Evolutionary conservation across 2,113 vertebrate species (phyloP), one percentile per base, ranked within the genome.

Genomic region (Trematomus loennbergii): DNA sequence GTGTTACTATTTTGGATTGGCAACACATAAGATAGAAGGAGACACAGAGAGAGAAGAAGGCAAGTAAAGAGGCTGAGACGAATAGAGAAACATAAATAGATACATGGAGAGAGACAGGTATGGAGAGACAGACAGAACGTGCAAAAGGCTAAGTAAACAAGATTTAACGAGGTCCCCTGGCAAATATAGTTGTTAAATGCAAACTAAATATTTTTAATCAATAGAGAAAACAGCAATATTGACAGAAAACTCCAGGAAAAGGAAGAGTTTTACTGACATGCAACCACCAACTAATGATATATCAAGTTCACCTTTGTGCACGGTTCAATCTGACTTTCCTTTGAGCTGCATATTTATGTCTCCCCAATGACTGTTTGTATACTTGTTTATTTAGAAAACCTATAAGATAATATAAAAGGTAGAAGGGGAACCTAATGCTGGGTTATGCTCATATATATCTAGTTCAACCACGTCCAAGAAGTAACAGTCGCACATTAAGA

Each of bases 71-170:
- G 9, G 15, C 45, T 22, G 55, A 61, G 46, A 67, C 63, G 29
- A 12, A 79, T 4, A 15, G 17, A 8, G 15, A 71, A 54, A 65
- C 43, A 60, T 36, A 81, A 46, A 57, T 1, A 43, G 33, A 78
- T 60, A 57, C 15, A 81, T 12, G 43, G 11, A 64, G 6, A 68
- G 57, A 72, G 62, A 77, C 45, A 62, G 74, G 50, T 59, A 33
- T 52, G 20, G 61, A 68, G 12, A 64, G 50, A 72, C 33, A 20
- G 40, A 40, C 36, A 40, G 1, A 40, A 40, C 4, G 36, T 11
- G 36, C n/a, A 54, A 60, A 29, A 25, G 78, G 52, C 36, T 72
- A 58, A 57, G 69, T 79, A 77, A 79, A 88, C 77, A 84, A 58
- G 57, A 72, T 60, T 20, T 13, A 6, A n/a, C n/a, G 11, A 0